These are phyloP conservation scores for Amiota minor DNA, from an alignment of 2,888 invertebrate species.

Conservation along the genomic window DNA sequence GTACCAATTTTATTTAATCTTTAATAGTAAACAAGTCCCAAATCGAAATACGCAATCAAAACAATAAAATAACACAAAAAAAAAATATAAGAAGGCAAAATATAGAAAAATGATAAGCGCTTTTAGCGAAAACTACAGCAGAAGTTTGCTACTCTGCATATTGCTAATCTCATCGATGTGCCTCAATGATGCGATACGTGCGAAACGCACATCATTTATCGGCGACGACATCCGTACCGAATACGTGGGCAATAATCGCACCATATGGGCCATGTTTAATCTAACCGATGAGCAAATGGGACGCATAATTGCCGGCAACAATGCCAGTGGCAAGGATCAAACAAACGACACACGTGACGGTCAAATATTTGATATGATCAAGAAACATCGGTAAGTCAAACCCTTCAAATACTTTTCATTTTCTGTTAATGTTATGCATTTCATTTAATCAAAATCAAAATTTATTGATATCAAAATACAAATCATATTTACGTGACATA, in stretches of 20 bases:
- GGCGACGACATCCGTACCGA: constrained; percentile 66
- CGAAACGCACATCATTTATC: constrained; percentile 58
- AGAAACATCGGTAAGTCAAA: constrained; percentile 64
- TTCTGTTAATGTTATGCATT: background rate
- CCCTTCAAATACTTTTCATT: background rate
- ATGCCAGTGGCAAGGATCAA: constrained; percentile 58
- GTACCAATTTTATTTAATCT: background rate
- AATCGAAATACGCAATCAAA: background rate
- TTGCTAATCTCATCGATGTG: constrained; percentile 42
- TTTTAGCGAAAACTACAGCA: constrained; percentile 38
- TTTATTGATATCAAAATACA: constrained; percentile 2
- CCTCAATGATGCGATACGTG: constrained; percentile 49
- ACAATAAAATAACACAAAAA: constrained; percentile 10
- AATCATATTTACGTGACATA: background rate
- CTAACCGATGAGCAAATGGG: constrained; percentile 69
- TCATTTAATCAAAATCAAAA: background rate
- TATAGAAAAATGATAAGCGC: constrained; percentile 45
- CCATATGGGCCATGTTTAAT: constrained; percentile 68
- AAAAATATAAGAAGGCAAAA: constrained; percentile 1
- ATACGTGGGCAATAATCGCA: constrained; percentile 67
- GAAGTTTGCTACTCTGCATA: constrained; percentile 42
- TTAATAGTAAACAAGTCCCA: constrained; percentile 22
- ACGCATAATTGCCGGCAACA: constrained; percentile 59
- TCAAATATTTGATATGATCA: constrained; percentile 60
- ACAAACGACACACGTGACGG: constrained; percentile 54